Evolutionary conservation across 2,888 invertebrate genomes (phyloP), one percentile per base, ranked within the genome.

Genomic region (Drosophila prostipennis): DNA sequence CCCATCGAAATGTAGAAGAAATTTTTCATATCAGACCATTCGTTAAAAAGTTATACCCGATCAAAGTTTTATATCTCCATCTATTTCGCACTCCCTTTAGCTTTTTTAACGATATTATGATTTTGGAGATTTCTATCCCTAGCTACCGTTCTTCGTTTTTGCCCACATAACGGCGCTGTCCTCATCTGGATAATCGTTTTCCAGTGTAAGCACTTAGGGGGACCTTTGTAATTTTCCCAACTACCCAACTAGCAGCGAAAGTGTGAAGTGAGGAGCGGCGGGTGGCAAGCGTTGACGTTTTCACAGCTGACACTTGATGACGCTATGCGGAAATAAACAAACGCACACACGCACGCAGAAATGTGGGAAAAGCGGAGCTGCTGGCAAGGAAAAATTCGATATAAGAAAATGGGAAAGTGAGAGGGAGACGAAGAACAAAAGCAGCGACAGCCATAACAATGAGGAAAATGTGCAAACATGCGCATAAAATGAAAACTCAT

Each of bases 191-290:
- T 53, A 57, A 58, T 52, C 49, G 69, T 60, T 77, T 77, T 86
- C 74, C 75, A 74, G 70, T 78, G 75, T 68, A 83, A 82, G 60
- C 80, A 83, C 83, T 82, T 83, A 65, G 80, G 71, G 75, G 63
- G 72, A 77, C 84, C 76, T 79, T 83, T 84, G 84, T 84, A 79
- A 74, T 87, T 86, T 80, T 79, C 77, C 77, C 72, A 72, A 78
- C 77, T 42, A 42, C 11, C 75, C 72, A 68, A 78, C 80, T 72
- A 72, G 63, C 56, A 78, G 51, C 23, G 69, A 74, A 82, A 80
- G 80, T 85, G 86, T 82, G 86, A 81, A 84, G 65, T 40, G 39
- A 8, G 37, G 16, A 54, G 53, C 55, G 58, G 36, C 45, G 57
- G 60, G 60, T 56, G 60, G 60, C 54, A 16, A 40, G 52, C 58